Evolutionary conservation across 2,888 invertebrate genomes (phyloP), one percentile per base, ranked within the genome.

Genomic region (Brachyptera putata): DNA sequence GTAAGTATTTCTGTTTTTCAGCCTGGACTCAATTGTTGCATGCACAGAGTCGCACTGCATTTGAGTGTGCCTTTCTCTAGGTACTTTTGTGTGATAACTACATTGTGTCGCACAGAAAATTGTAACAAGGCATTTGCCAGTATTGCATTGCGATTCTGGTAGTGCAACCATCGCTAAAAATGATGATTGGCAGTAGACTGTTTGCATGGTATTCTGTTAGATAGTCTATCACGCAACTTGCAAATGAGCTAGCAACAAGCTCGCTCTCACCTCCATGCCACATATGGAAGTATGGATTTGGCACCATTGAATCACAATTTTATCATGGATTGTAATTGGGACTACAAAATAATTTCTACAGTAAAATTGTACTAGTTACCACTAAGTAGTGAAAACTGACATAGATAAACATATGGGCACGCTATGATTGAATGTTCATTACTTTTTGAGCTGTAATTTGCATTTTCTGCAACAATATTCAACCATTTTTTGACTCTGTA

Each of bases 11-110:
- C 66, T 69, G 49, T 71, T 67, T 66, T 70, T 70, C 11, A 71
- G 36, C 37, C 68, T 70, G 56, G 68, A 66, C 65, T 75, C 74
- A 48, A 74, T 70, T 1, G 64, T 62, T 21, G 67, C 66, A 62
- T 75, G 73, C 1, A 72, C 70, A 1, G 70, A 71, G 62, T 74
- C 73, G 21, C 67, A 68, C 61, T 72, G 70, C 7, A 39, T 39
- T 39, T 43, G 43, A 4, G 43, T 43, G 43, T 43, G 43, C 43
- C 43, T 11, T 24, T 48, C 24, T 48, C 48, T 24, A 48, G n/a
- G 14, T 48, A 48, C 48, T 48, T 48, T 22, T 48, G 48, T 2
- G 24, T 22, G 13, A 48, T 24, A 7, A n/a, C 59, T 16, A 66
- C 61, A 11, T 65, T 63, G 14, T 67, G 58, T 57, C 65, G 57